Percentiles rank a stretch among this genome's conserved stretches.
Conservation (phyloP, 2,797 vertebrate genomes). For the Adelosebastes latens region DNA sequence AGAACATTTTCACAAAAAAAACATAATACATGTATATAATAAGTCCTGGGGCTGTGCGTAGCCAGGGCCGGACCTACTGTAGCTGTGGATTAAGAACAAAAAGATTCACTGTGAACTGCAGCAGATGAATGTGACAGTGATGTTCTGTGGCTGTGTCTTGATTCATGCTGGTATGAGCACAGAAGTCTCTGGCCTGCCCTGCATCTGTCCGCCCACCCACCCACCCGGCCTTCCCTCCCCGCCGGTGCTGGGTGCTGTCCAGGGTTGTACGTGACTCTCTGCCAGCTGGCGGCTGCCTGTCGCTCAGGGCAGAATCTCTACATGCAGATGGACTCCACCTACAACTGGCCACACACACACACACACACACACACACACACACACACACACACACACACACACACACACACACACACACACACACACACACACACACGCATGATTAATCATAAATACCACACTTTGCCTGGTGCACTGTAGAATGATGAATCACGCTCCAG, state of each 20-base stretch:
- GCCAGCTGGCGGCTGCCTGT: constrained; percentile 51
- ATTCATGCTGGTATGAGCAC: constrained; percentile 36
- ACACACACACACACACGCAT: background rate
- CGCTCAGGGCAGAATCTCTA: constrained; percentile 41
- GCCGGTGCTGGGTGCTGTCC: constrained; percentile 25
- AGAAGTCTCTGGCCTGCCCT: constrained; percentile 40
- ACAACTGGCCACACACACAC: constrained; percentile 13
- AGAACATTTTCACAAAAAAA: background rate
- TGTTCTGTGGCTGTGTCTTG: constrained; percentile 21
- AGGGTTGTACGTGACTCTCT: constrained; percentile 22
- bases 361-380: background rate
- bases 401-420: too few species aligned
- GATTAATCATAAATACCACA: constrained; percentile 48
- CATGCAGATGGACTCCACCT: constrained; percentile 56
- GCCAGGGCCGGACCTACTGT: background rate
- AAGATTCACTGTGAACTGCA: background rate
- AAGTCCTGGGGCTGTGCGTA: background rate
- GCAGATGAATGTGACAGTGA: constrained; percentile 34
- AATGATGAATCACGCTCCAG: background rate
- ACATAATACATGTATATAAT: background rate
- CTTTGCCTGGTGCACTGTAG: background rate
- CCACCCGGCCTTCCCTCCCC: constrained; percentile 8
- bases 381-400: background rate
- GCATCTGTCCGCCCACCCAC: constrained; percentile 48
- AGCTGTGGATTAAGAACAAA: background rate